Percentiles rank a stretch among this genome's conserved stretches.
Conservation (phyloP, 2,797 vertebrate species). For the Garrulus glandarius region DNA sequence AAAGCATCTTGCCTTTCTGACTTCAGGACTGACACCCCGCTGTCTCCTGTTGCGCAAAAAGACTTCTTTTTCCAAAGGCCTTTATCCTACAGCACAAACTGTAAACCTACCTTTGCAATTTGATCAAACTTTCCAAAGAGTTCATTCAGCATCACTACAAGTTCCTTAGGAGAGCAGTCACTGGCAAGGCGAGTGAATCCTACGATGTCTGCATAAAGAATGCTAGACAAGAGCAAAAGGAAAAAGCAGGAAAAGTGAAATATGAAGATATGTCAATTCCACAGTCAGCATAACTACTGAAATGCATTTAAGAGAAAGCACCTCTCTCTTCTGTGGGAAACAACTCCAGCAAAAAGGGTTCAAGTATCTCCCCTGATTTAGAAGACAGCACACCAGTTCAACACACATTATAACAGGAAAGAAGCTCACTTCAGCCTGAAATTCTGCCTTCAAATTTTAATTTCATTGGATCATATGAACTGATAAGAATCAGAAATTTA, state of each 20-base stretch:
- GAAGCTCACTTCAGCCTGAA: neutral
- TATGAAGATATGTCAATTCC: rapidly evolving
- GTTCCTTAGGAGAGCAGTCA: slow-evolving; percentile 97
- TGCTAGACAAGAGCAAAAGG: slow-evolving; percentile 74
- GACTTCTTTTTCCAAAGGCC: neutral
- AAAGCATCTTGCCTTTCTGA: neutral
- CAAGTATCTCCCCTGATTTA: neutral
- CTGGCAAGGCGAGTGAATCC: slow-evolving; percentile 95
- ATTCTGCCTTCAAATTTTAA: neutral
- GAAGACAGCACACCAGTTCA: neutral
- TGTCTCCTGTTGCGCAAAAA: neutral
- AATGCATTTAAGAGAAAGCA: neutral
- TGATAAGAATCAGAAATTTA: neutral
- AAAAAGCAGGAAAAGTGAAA: neutral
- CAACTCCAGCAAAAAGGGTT: neutral
- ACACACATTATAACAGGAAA: rapidly evolving
- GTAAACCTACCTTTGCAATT: slow-evolving; percentile 90
- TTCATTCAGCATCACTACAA: slow-evolving; percentile 96
- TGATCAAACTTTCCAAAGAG: slow-evolving; percentile 98
- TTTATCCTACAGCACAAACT: neutral
- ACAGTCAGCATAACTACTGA: neutral
- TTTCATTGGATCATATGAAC: neutral
- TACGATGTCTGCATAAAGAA: slow-evolving; percentile 97
- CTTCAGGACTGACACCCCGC: neutral
- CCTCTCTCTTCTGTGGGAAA: neutral